Evolutionary conservation across 2,113 vertebrate genomes (phyloP), one percentile per base, ranked within the genome.

Genomic region (Hipposideros armiger): DNA sequence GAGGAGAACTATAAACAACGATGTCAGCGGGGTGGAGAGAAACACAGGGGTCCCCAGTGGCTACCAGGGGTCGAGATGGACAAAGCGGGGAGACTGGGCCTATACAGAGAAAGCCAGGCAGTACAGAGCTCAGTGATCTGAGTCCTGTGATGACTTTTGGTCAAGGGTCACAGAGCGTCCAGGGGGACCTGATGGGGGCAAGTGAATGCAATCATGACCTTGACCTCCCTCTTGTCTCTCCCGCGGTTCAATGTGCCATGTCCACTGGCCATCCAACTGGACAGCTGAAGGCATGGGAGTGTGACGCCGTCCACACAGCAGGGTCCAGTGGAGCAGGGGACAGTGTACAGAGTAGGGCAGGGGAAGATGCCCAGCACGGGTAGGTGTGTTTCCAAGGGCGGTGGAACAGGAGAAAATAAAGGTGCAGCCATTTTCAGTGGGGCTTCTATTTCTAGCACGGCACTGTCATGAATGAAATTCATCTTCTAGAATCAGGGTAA

Each of bases 321-420:
- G 47, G 47, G 13, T 11, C 47, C 47, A 50, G 47, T 50, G 47
- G 19, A 26, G 40, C 47, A 69, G 60, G 28, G 36, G 36, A 66
- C 17, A 11, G 7, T 30, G 11, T 0, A 32, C 0, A 0, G 11
- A 16, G 28, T 24, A 16, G 30, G 0, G 0, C 30, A 24, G 19
- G n/a, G 62, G 9, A 52, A 11, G 40, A 60, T 0, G 11, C 7
- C 45, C 30, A 32, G 30, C 11, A 5, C 17, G 20, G 19, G n/a
- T 2, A 28, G 6, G 22, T 0, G 24, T 9, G n/a, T 4, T 40
- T 62, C 47, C 66, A 52, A 83, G 22, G 69, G 24, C 17, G 9
- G n/a, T 8, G 11, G 19, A 24, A 58, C 1, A 7, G 42, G 22
- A 67, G 56, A 72, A 84, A 32, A 32, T 36, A 40, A 73, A 42